Evolutionary conservation across 2,113 vertebrate genomes (phyloP), one percentile per base, ranked within the genome.

Genomic region (Sceloporus undulatus): DNA sequence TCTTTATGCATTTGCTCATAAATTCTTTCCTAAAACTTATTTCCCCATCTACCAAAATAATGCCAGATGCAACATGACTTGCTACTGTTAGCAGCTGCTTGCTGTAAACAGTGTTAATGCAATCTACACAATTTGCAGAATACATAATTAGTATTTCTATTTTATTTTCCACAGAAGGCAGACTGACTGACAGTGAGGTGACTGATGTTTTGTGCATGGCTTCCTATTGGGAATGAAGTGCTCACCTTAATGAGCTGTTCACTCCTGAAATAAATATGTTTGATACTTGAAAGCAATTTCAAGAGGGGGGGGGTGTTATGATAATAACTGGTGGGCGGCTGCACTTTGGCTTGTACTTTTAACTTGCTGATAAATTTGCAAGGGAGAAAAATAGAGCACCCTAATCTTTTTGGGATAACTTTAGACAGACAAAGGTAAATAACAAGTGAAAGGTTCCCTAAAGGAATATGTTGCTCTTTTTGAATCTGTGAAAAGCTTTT

Each of bases 211-310:
- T 90, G 23, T 91, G 4, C 34, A 90, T 19, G 18, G n/a, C 56
- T 85, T 91, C 78, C 82, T 23, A 85, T 76, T 77, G 5, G 85
- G 82, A 92, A 42, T 85, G 75, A 92, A 89, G 14, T 84, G 2
- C 74, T 91, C 77, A 89, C 71, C 84, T 83, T 91, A 91, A 91
- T 86, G 75, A 94, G 3, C 71, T 86, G 6, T 88, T 94, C 84
- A 90, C 89, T 91, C 84, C 81, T 93, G 82, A 92, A 93, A 87
- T 89, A 90, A 70, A 29, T 88, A 91, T 42, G 19, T 1, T 68
- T 85, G 71, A 71, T 84, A 89, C 86, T 89, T 87, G 25, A 86
- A 94, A 94, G 9, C 90, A 74, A 86, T 95, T 95, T 91, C 73
- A 88, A 85, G 75, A 25, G 52, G 40, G 7, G 40, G 11, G 27